Evolutionary conservation across 1,140 invertebrate species (phyloP).

Genomic region (Portunus trituberculatus): DNA sequence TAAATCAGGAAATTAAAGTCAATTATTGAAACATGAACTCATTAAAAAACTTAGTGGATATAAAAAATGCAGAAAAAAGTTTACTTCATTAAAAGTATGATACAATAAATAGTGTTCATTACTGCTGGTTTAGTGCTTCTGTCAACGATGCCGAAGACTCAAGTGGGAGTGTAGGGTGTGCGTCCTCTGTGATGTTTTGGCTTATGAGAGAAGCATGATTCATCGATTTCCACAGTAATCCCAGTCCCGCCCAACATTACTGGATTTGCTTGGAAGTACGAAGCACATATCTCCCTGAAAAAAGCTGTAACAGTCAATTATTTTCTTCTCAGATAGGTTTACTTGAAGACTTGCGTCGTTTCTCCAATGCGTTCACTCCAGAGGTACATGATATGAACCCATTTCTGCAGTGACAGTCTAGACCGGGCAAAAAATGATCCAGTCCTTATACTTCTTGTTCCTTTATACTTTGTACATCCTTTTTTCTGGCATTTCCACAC

Average conservation of each 20-base stretch:
- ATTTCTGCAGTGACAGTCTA: constrained; percentile 17
- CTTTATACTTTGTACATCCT: not conserved
- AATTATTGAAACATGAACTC: not conserved
- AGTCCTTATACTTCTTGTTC: not conserved
- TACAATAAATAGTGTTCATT: not conserved
- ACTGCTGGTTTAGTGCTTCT: not conserved
- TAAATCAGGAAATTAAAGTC: too few relatives aligned
- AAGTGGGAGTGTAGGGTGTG: constrained; percentile 6
- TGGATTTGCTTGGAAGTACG: constrained; percentile 42
- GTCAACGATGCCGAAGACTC: constrained; percentile 14
- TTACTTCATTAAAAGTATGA: not conserved
- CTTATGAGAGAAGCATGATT: constrained; percentile 44
- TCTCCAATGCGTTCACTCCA: constrained; percentile 42
- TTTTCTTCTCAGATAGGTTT: constrained; percentile 27
- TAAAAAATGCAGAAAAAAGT: not conserved
- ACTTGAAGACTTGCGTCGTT: constrained; percentile 30
- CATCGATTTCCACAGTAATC: constrained; percentile 32
- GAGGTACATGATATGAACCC: constrained; percentile 31
- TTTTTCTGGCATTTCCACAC: constrained; percentile 13
- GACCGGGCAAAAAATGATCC: constrained; percentile 35
- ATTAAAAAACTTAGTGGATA: not conserved
- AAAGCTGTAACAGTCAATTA: constrained; percentile 37
- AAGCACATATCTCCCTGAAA: not conserved
- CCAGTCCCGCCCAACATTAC: not conserved
- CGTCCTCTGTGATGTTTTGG: constrained; percentile 41